A percentile compares a stretch with the other conserved stretches of the same genome.
Evolutionary conservation across 2,888 invertebrate genomes (phyloP).

Genomic region (Drosophila merina): DNA sequence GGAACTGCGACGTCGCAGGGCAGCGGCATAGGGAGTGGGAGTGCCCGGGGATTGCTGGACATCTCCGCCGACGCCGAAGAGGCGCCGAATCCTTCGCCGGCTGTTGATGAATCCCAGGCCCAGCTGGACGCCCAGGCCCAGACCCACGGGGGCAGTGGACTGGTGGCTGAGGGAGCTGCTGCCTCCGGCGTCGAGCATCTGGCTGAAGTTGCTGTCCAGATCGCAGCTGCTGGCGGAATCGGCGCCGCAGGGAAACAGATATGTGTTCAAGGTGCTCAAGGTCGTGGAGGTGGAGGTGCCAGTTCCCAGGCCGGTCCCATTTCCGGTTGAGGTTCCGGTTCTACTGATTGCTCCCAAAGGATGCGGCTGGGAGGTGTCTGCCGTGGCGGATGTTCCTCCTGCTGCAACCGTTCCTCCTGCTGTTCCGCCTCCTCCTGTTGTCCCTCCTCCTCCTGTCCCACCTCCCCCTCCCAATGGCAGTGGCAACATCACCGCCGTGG

Average conservation of each 20-base stretch:
- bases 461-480: constrained; percentile 24
- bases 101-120: constrained; percentile 75
- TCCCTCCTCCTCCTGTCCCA: too few species aligned
- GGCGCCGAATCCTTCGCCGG: constrained; percentile 75
- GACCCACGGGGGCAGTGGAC: constrained; percentile 45
- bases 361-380: constrained; percentile 21
- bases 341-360: constrained; percentile 44
- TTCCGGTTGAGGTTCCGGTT: constrained; percentile 61
- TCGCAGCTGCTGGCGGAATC: constrained; percentile 80
- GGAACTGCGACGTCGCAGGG: constrained; percentile 77
- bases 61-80: constrained; percentile 75
- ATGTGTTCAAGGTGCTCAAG: constrained; percentile 82
- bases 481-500: constrained; percentile 71
- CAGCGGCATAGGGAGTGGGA: constrained; percentile 57
- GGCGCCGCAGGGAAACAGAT: constrained; percentile 82
- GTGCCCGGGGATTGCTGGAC: constrained; percentile 3
- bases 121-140: constrained; percentile 60
- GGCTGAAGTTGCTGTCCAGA: constrained; percentile 82
- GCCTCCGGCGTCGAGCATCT: constrained; percentile 79
- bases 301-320: background rate
- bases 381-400: constrained; percentile 17
- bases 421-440: background rate
- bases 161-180: constrained; percentile 47
- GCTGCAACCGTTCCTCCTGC: constrained; percentile 34
- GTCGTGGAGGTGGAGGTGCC: constrained; percentile 77